Conservation (phyloP, 2,888 invertebrate species). For the Crioceris asparagi region DNA sequence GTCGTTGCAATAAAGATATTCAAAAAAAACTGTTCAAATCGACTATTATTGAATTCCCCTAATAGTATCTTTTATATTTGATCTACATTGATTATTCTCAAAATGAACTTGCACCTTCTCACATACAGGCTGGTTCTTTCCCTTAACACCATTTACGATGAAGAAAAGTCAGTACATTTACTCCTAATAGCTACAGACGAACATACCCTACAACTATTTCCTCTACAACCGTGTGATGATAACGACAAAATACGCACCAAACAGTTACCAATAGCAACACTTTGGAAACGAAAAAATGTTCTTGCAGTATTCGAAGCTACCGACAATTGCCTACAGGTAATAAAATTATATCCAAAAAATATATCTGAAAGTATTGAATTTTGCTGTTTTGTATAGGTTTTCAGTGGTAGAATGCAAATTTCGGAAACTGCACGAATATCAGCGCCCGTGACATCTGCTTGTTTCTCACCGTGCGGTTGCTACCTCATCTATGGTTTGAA, state of each 20-base stretch:
- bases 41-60: too few relatives aligned
- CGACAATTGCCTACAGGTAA: slow-evolving; percentile 25
- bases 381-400: slow-evolving; percentile 12
- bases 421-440: slow-evolving; percentile 23
- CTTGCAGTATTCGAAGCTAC: slow-evolving; percentile 21
- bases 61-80: too few relatives aligned
- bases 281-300: slow-evolving; percentile 22
- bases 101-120: too few relatives aligned
- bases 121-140: slow-evolving; percentile 27
- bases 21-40: too few relatives aligned
- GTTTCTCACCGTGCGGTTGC: slow-evolving; percentile 29
- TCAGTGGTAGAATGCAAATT: slow-evolving; percentile 24
- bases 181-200: slow-evolving; percentile 30
- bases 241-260: too few relatives aligned
- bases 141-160: slow-evolving; percentile 28
- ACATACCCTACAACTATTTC: slow-evolving; percentile 29
- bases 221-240: slow-evolving; percentile 24
- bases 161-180: slow-evolving; percentile 27
- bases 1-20: too few relatives aligned
- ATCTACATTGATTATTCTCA: too few relatives aligned
- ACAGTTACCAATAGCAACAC: too few relatives aligned
- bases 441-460: slow-evolving; percentile 23
- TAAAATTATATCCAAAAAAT: background rate
- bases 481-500: slow-evolving; percentile 29
- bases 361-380: too few relatives aligned